phyloP scores from a whole-genome alignment of 2,888 invertebrate genomes.

The Epistrophe grossulariae region DNA sequence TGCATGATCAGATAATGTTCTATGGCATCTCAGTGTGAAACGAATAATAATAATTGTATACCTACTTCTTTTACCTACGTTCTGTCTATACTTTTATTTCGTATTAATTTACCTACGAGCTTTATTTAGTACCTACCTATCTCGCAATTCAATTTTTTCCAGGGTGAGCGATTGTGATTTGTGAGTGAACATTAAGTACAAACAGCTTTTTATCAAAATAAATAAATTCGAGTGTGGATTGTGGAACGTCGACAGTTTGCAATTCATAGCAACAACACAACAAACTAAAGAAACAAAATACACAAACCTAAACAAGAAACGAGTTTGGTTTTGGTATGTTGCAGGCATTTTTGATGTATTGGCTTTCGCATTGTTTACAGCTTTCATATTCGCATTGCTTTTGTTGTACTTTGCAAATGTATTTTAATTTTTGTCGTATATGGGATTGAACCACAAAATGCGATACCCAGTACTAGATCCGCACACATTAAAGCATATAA shows the following conservation, averaged over 20 bases:
- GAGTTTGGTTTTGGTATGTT: slow-evolving; percentile 10
- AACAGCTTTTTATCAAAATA: slow-evolving; percentile 31
- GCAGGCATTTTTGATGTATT: slow-evolving; percentile 6
- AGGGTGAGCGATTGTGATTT: too few relatives aligned
- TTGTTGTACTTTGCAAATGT: slow-evolving; percentile 14
- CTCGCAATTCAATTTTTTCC: too few relatives aligned
- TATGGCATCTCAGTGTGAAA: too few relatives aligned
- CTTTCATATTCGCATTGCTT: slow-evolving; percentile 17
- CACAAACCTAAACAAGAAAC: slow-evolving; percentile 18
- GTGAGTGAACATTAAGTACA: neutral
- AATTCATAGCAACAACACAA: slow-evolving; percentile 28
- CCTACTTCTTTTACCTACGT: too few relatives aligned
- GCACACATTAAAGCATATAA: slow-evolving; percentile 16
- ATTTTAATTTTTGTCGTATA: neutral
- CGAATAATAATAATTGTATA: too few relatives aligned
- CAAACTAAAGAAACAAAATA: slow-evolving; percentile 12
- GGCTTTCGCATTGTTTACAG: slow-evolving; percentile 15
- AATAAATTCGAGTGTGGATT: slow-evolving; percentile 78
- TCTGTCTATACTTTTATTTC: too few relatives aligned
- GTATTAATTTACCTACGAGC: too few relatives aligned
- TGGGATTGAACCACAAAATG: neutral
- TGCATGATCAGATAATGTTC: too few relatives aligned
- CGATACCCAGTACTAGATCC: neutral
- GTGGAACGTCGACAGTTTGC: slow-evolving; percentile 82
- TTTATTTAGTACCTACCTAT: too few relatives aligned